Percentiles rank a stretch among this genome's conserved stretches.
These are phyloP conservation scores for Drepana falcataria DNA, from an alignment of 2,888 invertebrate species.

Conservation along the genomic window DNA sequence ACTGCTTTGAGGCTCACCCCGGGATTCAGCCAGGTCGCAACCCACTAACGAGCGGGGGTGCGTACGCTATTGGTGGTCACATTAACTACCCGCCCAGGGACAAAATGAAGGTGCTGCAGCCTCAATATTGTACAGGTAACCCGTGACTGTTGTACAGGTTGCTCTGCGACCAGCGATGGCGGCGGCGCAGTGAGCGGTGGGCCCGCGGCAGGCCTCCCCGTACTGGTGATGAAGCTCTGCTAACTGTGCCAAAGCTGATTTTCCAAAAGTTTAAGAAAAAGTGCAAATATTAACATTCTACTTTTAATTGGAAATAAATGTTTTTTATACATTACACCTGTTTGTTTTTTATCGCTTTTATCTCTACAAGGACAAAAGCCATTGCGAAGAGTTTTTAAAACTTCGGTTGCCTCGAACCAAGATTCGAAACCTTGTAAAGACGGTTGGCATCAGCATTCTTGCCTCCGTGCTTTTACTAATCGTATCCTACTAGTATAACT, in stretches of 20 bases:
- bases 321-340: conserved; percentile 9
- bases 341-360: too few species aligned
- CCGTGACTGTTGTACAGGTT: conserved; percentile 31
- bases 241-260: conserved; percentile 24
- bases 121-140: conserved; percentile 42
- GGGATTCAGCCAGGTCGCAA: conserved; percentile 53
- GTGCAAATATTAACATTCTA: conserved; percentile 32
- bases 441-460: too few species aligned
- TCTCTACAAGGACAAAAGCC: too few species aligned
- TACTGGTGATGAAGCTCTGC: conserved; percentile 68
- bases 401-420: too few species aligned
- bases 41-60: conserved; percentile 28
- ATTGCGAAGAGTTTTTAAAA: too few species aligned
- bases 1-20: conserved; percentile 57
- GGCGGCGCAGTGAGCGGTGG: conserved; percentile 36
- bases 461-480: too few species aligned
- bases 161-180: conserved; percentile 33
- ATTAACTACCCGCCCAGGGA: conserved; percentile 17
- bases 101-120: conserved; percentile 45
- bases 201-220: conserved; percentile 47
- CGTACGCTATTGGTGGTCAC: conserved; percentile 1
- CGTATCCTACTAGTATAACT: too few species aligned
- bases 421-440: too few species aligned
- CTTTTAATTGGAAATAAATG: conserved; percentile 20
- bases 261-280: conserved; percentile 55